These are phyloP conservation scores for Plotosus lineatus DNA, from an alignment of 2,113 vertebrate species.

Conservation along the genomic window DNA sequence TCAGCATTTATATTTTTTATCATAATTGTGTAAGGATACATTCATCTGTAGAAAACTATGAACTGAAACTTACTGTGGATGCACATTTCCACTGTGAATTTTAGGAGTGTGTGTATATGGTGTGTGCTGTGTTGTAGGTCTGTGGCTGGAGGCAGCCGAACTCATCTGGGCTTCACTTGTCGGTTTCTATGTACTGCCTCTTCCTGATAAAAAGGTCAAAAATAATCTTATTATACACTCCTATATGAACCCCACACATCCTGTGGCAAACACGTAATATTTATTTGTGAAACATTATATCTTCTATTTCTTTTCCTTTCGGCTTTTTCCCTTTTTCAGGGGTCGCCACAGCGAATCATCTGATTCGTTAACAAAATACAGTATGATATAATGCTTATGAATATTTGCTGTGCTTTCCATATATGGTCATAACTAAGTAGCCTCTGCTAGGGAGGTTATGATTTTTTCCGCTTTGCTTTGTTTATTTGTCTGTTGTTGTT, in stretches of 20 bases:
- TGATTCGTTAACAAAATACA: not conserved
- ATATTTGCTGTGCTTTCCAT: not conserved
- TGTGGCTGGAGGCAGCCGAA: conserved; percentile 92
- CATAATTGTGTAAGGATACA: not conserved
- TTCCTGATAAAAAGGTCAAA: conserved; percentile 92
- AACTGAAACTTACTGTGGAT: not conserved
- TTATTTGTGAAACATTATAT: not conserved
- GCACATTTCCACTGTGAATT: not conserved
- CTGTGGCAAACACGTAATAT: not conserved
- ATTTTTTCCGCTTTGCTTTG: no score
- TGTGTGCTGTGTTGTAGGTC: conserved; percentile 70
- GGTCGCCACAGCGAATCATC: no score
- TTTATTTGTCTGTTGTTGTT: no score
- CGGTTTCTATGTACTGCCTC: conserved; percentile 84
- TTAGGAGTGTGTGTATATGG: not conserved
- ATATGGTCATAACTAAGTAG: not conserved
- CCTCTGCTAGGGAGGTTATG: no score
- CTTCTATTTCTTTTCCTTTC: no score
- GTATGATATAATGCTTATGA: not conserved
- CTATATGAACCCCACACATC: not conserved
- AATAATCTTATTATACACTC: not conserved
- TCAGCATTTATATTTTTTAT: not conserved
- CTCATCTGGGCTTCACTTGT: conserved; percentile 85
- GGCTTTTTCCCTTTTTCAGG: no score
- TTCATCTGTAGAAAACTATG: not conserved